Percentiles rank a stretch among this genome's conserved stretches.
Conservation (phyloP, 2,113 vertebrate species). For the Callionymus lyra region DNA sequence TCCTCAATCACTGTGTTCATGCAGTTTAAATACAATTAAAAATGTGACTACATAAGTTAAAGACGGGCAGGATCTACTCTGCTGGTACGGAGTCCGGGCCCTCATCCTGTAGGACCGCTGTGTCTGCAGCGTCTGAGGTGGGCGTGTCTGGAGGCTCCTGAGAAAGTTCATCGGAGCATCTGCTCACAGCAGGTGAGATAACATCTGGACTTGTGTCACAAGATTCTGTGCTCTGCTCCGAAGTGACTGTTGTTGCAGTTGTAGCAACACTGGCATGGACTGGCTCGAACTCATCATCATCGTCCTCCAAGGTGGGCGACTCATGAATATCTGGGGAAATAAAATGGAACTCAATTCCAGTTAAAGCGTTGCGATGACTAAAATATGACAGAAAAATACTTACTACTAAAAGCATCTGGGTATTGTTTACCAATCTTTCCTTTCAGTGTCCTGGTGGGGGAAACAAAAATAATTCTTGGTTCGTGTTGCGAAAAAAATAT, state of each 20-base stretch:
- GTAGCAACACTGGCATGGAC: constrained; percentile 68
- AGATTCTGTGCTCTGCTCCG: constrained; percentile 89
- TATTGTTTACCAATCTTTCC: constrained; percentile 91
- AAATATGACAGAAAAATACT: constrained; percentile 55
- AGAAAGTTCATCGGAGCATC: constrained; percentile 87
- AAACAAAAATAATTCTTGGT: neutral
- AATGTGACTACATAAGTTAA: neutral
- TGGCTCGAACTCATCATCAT: constrained; percentile 82
- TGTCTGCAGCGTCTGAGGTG: constrained; percentile 66
- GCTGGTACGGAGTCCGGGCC: constrained; percentile 63
- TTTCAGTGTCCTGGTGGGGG: constrained; percentile 75
- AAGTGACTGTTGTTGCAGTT: constrained; percentile 75
- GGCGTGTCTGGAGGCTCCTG: constrained; percentile 71
- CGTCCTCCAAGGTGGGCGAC: constrained; percentile 77
- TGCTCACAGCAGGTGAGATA: constrained; percentile 79
- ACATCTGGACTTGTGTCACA: constrained; percentile 89
- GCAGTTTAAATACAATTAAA: too few relatives aligned
- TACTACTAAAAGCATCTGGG: constrained; percentile 92
- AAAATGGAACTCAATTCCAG: too few relatives aligned
- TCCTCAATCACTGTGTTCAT: too few relatives aligned
- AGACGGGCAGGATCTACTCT: constrained; percentile 31
- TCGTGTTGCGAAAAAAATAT: too few relatives aligned
- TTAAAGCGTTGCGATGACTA: neutral
- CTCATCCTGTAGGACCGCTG: constrained; percentile 55
- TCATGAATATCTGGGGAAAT: constrained; percentile 75